Evolutionary conservation across 2,888 invertebrate species (phyloP).

Genomic region (Melanostoma scalare): DNA sequence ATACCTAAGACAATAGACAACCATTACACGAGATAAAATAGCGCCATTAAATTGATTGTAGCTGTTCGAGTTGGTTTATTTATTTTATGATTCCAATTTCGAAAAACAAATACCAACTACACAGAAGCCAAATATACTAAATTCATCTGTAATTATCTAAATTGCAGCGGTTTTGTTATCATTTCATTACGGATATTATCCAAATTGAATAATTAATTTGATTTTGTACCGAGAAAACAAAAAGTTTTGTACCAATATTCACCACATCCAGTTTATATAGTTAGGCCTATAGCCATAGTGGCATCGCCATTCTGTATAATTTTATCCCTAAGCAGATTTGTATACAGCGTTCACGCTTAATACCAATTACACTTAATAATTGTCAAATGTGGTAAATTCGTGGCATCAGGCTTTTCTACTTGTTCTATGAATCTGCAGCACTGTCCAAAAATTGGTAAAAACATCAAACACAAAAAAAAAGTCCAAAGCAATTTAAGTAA

Average conservation of each 20-base stretch:
- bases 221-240: conserved; percentile 14
- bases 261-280: conserved; percentile 15
- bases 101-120: conserved; percentile 3
- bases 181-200: conserved; percentile 47
- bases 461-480: conserved; percentile 15
- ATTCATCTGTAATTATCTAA: conserved; percentile 35
- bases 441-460: not conserved
- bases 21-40: too few relatives aligned
- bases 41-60: too few relatives aligned
- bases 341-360: conserved; percentile 29
- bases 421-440: too few relatives aligned
- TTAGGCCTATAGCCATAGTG: conserved; percentile 2
- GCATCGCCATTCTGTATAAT: conserved; percentile 21
- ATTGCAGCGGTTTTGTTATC: conserved; percentile 47
- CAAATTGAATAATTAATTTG: conserved; percentile 61
- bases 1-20: too few relatives aligned
- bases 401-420: conserved; percentile 41
- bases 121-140: not conserved
- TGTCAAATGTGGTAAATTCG: conserved; percentile 55
- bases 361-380: conserved; percentile 61
- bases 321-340: conserved; percentile 19
- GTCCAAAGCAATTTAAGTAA: conserved; percentile 48
- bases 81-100: conserved; percentile 11
- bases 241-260: conserved; percentile 5
- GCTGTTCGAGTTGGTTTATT: not conserved